Percentiles rank a stretch among this genome's conserved stretches.
phyloP scores from a whole-genome alignment of 2,113 vertebrate species.

The Lophius piscatorius region DNA sequence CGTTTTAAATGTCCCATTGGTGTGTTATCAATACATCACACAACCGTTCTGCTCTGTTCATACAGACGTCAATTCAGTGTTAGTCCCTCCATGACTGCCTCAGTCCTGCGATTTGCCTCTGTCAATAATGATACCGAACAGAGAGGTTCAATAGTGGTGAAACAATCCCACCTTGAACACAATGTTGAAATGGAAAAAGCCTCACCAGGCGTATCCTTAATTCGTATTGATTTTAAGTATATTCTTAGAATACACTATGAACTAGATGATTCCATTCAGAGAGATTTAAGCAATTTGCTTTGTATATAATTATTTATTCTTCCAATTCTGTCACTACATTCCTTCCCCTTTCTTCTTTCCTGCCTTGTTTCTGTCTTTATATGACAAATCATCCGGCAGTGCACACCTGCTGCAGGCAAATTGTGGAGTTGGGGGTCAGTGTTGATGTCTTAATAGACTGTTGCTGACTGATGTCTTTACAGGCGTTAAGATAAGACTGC shows the following conservation, averaged over 20 bases:
- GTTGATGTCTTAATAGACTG: constrained; percentile 49
- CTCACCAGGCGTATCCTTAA: neutral
- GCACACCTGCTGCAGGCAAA: constrained; percentile 50
- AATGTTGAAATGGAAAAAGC: too few relatives aligned
- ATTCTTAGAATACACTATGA: neutral
- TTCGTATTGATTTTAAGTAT: neutral
- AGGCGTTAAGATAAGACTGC: neutral
- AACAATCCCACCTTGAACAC: too few relatives aligned
- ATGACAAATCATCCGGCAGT: constrained; percentile 1
- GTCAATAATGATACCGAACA: too few relatives aligned
- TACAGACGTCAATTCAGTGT: too few relatives aligned
- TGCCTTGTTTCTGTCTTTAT: constrained; percentile 22
- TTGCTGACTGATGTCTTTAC: constrained; percentile 58
- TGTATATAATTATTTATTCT: constrained; percentile 23
- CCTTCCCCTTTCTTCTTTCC: neutral
- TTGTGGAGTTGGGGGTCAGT: neutral
- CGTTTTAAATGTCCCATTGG: too few relatives aligned
- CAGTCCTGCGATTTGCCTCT: too few relatives aligned
- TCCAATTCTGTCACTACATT: constrained; percentile 9
- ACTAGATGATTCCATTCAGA: too few relatives aligned
- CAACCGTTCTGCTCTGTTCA: too few relatives aligned
- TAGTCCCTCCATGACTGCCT: too few relatives aligned
- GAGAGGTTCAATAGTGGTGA: too few relatives aligned
- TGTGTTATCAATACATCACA: too few relatives aligned
- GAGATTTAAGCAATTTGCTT: too few relatives aligned